Evolutionary conservation across 2,113 vertebrate species (phyloP).

Genomic region (Campylorhamphus procurvoides): DNA sequence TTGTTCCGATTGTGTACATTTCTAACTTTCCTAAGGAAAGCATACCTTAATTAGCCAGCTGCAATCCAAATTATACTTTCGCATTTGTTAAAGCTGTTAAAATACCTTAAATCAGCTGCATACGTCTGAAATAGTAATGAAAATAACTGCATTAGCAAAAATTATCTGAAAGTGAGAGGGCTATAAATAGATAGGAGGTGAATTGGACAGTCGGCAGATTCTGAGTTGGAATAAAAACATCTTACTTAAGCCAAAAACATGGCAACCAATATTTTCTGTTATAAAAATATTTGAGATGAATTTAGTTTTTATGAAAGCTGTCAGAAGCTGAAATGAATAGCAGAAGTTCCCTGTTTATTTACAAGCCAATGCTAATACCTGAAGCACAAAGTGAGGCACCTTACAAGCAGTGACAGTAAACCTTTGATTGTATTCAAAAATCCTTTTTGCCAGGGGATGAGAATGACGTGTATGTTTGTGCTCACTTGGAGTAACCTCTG

Average conservation of each 20-base stretch:
- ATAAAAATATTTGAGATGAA: slow-evolving; percentile 76
- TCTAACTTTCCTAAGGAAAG: slow-evolving; percentile 55
- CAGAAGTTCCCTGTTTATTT: slow-evolving; percentile 60
- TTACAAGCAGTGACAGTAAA: background rate
- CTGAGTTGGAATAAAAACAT: slow-evolving; percentile 74
- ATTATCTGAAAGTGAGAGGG: slow-evolving; percentile 47
- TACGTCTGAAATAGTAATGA: slow-evolving; percentile 54
- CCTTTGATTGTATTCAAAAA: background rate
- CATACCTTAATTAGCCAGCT: slow-evolving; percentile 64
- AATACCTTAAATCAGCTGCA: slow-evolving; percentile 60
- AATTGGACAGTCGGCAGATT: slow-evolving; percentile 72
- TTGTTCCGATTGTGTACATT: slow-evolving; percentile 20
- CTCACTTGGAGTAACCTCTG: slow-evolving; percentile 3
- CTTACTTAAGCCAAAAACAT: slow-evolving; percentile 73
- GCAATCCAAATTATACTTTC: slow-evolving; percentile 61
- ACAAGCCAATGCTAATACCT: slow-evolving; percentile 48
- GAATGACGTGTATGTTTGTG: background rate
- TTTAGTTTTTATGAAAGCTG: slow-evolving; percentile 72
- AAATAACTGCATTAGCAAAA: slow-evolving; percentile 61
- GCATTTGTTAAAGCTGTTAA: slow-evolving; percentile 64
- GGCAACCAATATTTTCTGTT: slow-evolving; percentile 77
- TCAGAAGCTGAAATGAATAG: slow-evolving; percentile 61
- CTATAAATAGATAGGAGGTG: slow-evolving; percentile 76
- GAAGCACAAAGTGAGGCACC: background rate
- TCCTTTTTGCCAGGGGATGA: background rate